Conservation (phyloP, 1,140 invertebrate genomes). For the Drosophila elegans region DNA sequence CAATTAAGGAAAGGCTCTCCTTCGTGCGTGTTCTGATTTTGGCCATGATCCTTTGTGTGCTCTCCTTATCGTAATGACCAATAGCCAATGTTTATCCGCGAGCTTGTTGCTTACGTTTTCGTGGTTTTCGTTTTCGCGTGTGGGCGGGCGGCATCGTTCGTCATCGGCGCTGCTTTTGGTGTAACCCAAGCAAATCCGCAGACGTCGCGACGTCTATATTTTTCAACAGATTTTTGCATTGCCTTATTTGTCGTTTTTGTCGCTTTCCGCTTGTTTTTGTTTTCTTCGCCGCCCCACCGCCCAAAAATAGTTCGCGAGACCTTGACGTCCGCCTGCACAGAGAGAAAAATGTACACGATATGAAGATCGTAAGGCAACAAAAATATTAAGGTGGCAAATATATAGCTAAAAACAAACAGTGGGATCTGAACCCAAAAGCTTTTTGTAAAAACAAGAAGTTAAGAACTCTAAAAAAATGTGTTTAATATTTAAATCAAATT, state of each 20-base stretch:
- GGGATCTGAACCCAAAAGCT: too few relatives aligned
- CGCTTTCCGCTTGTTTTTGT: conserved; percentile 57
- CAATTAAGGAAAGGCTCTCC: conserved; percentile 33
- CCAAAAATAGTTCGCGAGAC: conserved; percentile 74
- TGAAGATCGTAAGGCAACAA: not conserved
- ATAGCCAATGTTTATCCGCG: conserved; percentile 33
- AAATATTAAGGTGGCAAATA: too few relatives aligned
- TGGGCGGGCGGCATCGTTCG: conserved; percentile 63
- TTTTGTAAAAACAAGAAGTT: too few relatives aligned
- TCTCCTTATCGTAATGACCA: conserved; percentile 6
- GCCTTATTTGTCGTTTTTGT: conserved; percentile 79
- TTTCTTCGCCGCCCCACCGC: conserved; percentile 38
- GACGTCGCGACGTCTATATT: conserved; percentile 74
- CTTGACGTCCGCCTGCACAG: conserved; percentile 43
- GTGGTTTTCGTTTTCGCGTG: conserved; percentile 39
- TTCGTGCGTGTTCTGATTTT: conserved; percentile 67
- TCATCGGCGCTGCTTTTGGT: conserved; percentile 66
- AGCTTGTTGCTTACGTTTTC: conserved; percentile 31
- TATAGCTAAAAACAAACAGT: too few relatives aligned
- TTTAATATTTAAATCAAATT: too few relatives aligned
- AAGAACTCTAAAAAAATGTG: too few relatives aligned
- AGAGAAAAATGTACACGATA: not conserved
- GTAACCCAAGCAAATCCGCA: conserved; percentile 79
- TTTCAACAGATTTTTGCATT: conserved; percentile 79
- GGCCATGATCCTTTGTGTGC: conserved; percentile 70